Percentiles rank a stretch among this genome's conserved stretches.
Conservation (phyloP, 2,113 vertebrate species). For the Peromyscus maniculatus region DNA sequence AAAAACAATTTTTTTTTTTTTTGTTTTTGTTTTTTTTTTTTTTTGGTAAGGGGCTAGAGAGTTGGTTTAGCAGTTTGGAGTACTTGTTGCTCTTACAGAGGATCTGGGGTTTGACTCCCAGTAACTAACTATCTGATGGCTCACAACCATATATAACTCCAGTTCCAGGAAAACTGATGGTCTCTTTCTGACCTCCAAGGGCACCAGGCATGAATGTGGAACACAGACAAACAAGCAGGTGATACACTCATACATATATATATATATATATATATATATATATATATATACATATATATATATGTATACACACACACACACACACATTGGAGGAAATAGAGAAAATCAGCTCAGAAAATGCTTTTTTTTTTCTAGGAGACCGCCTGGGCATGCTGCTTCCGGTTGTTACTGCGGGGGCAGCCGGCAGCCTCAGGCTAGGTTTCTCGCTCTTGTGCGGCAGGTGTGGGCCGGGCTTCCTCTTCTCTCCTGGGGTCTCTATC, state of each 20-base stretch:
- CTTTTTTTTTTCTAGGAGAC: background rate
- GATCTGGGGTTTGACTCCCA: background rate
- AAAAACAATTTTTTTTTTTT: background rate
- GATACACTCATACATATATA: background rate
- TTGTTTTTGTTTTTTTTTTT: background rate
- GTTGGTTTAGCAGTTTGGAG: background rate
- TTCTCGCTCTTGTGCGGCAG: background rate
- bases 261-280: no score
- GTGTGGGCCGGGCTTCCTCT: background rate
- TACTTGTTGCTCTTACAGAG: background rate
- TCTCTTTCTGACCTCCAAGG: background rate
- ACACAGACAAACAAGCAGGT: background rate
- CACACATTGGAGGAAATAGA: background rate
- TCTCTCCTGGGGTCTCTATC: background rate
- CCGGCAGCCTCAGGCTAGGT: background rate
- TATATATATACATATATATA: no score
- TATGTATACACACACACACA: no score
- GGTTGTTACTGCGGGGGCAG: no score
- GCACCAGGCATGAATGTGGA: background rate
- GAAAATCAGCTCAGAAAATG: background rate
- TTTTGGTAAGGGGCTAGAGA: background rate
- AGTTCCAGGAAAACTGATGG: background rate
- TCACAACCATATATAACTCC: background rate
- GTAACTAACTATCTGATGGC: background rate
- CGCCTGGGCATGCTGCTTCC: rapidly evolving